Percentiles rank a stretch among this genome's conserved stretches.
Conservation (phyloP, 2,113 vertebrate genomes). For the Channa argus region DNA sequence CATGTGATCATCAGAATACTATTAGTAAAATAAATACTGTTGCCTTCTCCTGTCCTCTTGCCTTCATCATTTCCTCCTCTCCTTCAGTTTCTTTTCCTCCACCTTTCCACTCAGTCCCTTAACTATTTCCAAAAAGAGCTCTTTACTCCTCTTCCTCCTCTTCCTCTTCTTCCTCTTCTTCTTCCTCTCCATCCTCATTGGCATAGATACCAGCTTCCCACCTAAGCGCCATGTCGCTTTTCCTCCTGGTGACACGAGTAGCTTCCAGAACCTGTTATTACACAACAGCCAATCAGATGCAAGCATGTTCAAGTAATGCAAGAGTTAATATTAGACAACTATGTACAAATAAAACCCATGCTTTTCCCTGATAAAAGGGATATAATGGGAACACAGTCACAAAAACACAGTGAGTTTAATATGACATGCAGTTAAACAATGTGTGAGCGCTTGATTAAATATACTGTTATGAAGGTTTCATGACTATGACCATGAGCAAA, state of each 20-base stretch:
- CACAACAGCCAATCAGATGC: constrained; percentile 40
- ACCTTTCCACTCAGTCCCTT: background rate
- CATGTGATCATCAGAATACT: constrained; percentile 60
- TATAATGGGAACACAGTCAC: constrained; percentile 1
- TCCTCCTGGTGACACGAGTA: constrained; percentile 94
- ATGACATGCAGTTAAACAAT: constrained; percentile 64
- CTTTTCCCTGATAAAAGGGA: background rate
- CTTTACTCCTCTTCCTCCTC: constrained; percentile 77
- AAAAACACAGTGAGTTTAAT: constrained; percentile 19
- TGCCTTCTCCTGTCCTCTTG: constrained; percentile 46
- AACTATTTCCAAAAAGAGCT: constrained; percentile 30
- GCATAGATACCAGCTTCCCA: constrained; percentile 98
- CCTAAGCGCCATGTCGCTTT: constrained; percentile 93
- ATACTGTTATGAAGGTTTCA: background rate
- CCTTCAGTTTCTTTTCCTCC: constrained; percentile 20
- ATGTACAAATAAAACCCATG: background rate
- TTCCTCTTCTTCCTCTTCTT: constrained; percentile 80
- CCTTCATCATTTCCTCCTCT: background rate
- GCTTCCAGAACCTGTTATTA: constrained; percentile 92
- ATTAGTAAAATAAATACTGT: constrained; percentile 77
- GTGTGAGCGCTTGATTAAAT: constrained; percentile 30
- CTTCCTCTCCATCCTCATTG: constrained; percentile 90
- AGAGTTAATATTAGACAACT: background rate
- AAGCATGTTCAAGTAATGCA: background rate
- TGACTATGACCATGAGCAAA: background rate